phyloP scores from a whole-genome alignment of 2,888 invertebrate genomes.

The Drosophila mercatorum region DNA sequence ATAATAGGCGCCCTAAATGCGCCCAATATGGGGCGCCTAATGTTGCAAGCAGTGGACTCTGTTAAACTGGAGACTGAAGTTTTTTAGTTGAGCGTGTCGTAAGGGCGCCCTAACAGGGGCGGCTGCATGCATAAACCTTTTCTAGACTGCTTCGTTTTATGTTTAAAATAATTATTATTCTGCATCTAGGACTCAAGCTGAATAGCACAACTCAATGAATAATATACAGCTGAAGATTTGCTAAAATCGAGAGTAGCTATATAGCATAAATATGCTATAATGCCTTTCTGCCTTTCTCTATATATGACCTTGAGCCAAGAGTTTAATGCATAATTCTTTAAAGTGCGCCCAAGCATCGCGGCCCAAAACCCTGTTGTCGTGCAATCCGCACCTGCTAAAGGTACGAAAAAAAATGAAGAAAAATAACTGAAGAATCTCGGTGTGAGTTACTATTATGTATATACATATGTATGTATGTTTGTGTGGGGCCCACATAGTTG shows the following conservation, averaged over 20 bases:
- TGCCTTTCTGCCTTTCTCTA: neutral
- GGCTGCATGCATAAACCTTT: neutral
- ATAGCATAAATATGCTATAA: no score
- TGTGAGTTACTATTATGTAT: slow-evolving; percentile 67
- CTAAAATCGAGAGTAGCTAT: no score
- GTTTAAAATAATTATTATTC: no score
- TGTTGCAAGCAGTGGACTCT: neutral
- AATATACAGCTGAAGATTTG: no score
- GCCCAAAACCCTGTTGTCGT: slow-evolving; percentile 11
- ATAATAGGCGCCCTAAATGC: slow-evolving; percentile 44
- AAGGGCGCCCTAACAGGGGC: neutral
- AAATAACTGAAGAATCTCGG: slow-evolving; percentile 62
- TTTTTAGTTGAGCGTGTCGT: neutral
- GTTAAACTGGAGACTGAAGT: no score
- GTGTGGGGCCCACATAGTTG: slow-evolving; percentile 45
- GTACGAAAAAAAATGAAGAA: slow-evolving; percentile 36
- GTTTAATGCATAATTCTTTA: neutral
- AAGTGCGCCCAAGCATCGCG: neutral
- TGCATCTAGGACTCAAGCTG: no score
- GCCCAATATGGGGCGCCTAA: slow-evolving; percentile 35
- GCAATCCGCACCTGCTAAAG: slow-evolving; percentile 61
- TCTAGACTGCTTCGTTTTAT: neutral
- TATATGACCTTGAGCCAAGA: neutral
- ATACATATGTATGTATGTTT: slow-evolving; percentile 34
- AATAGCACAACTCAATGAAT: no score